Conservation (phyloP, 2,113 vertebrate species). For the Esox niger region DNA sequence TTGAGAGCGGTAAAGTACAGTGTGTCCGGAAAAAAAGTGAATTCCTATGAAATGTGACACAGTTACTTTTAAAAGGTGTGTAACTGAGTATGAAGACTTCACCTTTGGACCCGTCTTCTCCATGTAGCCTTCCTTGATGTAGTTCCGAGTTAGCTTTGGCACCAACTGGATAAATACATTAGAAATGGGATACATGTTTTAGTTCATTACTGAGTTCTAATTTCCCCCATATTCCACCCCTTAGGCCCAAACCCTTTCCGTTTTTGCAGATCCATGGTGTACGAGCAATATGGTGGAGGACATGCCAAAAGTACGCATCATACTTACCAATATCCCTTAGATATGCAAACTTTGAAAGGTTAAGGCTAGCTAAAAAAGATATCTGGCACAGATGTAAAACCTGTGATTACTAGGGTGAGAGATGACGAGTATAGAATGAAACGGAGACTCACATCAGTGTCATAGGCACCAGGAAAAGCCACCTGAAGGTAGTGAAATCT, state of each 20-base stretch:
- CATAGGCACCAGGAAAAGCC: conserved; percentile 61
- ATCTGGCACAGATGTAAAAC: not conserved
- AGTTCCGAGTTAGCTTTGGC: conserved; percentile 83
- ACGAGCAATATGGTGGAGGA: too few species aligned
- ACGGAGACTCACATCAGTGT: conserved; percentile 52
- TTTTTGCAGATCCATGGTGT: too few species aligned
- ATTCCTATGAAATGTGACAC: too few species aligned
- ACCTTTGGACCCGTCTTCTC: conserved; percentile 91
- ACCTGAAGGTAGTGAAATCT: conserved; percentile 82
- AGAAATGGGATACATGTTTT: conserved; percentile 11
- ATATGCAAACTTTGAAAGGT: too few species aligned
- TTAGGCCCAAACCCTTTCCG: too few species aligned
- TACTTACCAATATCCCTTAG: too few species aligned
- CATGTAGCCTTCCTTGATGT: conserved; percentile 86
- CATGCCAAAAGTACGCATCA: too few species aligned
- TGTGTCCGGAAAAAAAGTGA: too few species aligned
- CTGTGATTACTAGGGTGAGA: not conserved
- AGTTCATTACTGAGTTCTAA: not conserved
- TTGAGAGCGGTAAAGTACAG: too few species aligned
- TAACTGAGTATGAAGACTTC: conserved; percentile 1
- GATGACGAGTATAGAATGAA: not conserved
- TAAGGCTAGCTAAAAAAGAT: not conserved
- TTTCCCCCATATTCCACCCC: too few species aligned
- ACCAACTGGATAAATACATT: conserved; percentile 68
- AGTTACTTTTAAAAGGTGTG: not conserved